Conservation (phyloP, 2,797 vertebrate genomes). For the Coluber constrictor region DNA sequence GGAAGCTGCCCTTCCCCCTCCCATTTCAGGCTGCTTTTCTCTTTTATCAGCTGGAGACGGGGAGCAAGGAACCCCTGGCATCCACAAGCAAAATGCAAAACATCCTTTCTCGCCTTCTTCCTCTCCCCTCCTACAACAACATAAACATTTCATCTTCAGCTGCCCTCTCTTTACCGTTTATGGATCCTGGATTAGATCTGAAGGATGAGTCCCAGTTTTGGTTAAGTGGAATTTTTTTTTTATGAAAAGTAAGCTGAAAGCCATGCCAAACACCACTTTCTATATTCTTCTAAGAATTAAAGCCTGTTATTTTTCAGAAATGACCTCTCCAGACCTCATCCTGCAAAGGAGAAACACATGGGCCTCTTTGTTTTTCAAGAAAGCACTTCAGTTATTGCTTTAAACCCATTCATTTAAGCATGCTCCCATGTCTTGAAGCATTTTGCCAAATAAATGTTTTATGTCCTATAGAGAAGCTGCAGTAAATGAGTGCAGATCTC, state of each 20-base stretch:
- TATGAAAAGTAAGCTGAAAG: neutral
- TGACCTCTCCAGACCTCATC: neutral
- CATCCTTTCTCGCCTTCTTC: neutral
- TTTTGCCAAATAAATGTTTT: constrained; percentile 17
- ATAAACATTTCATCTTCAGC: constrained; percentile 6
- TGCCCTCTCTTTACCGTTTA: neutral
- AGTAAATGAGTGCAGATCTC: neutral
- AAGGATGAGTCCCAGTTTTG: constrained; percentile 1
- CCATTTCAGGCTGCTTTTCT: constrained; percentile 34
- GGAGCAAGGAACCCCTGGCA: constrained; percentile 55
- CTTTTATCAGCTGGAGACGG: constrained; percentile 48
- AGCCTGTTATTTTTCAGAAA: neutral
- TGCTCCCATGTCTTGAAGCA: neutral
- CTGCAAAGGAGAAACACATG: neutral
- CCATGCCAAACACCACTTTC: fast-evolving
- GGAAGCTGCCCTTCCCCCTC: constrained; percentile 17
- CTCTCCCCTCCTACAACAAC: neutral
- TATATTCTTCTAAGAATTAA: neutral
- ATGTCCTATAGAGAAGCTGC: neutral
- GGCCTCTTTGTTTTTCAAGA: neutral
- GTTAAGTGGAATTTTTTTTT: neutral
- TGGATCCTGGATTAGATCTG: neutral
- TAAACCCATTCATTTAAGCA: constrained; percentile 1
- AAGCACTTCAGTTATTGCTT: constrained; percentile 11
- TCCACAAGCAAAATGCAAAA: neutral